Evolutionary conservation across 92 coral and sea anemone species (phyloP), one percentile per base, ranked within the genome.

Genomic region (Phenganax subtilis): DNA sequence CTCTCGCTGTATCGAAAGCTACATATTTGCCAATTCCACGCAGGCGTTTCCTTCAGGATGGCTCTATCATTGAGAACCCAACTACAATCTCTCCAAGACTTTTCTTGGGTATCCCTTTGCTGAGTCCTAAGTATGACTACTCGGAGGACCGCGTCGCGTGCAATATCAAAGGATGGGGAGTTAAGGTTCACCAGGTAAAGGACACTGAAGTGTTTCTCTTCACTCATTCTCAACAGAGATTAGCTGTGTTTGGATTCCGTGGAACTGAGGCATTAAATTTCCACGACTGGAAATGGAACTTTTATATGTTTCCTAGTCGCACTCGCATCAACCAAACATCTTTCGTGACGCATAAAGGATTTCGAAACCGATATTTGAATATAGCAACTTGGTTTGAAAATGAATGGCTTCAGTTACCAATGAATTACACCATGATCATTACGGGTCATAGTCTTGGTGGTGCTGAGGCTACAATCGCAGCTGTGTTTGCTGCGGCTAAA

Each of bases 241-340:
- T 76, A 44, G 81, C 63, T 76, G 81, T 76, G 29, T 76, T 76
- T 27, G 81, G 81, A 58, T 76, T 76, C 37, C 81, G 81, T 29
- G 81, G 81, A 57, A 76, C 81, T 30, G 81, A 76, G 59, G 54
- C 81, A 57, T 25, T 58, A 11, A 76, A 58, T 31, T 14, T 76
- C 12, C 61, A 29, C 47, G 81, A 76, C 52, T 76, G 81, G 81
- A 54, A 55, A 31, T 55, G 55, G 69, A 76, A 76, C 64, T 57
- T 76, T 12, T 31, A 76, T 52, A 58, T 76, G 69, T 20, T 28
- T 3, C 69, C 81, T 25, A 58, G 54, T 28, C 53, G 29, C 28
- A 31, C 70, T 6, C 29, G 47, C 54, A 57, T 76, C 9, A 25
- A 60, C 31, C 17, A 62, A 12, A 58, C 68, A 10, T 44, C 51